phyloP scores from a whole-genome alignment of 1,140 invertebrate species.

The Cylas formicarius region DNA sequence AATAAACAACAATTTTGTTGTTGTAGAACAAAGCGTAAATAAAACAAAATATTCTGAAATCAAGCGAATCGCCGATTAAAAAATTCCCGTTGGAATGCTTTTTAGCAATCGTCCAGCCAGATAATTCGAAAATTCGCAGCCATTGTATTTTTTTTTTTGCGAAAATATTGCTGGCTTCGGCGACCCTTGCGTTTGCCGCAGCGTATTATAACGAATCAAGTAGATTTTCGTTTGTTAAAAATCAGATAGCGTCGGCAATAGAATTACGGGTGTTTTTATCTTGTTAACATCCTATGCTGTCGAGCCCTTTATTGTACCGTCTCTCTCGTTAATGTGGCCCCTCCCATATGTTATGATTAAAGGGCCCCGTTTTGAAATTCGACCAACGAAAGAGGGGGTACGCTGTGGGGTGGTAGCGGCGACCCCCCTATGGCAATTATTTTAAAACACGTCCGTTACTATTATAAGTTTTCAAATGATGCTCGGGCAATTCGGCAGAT shows the following conservation, averaged over 20 bases:
- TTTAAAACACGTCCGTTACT: constrained; percentile 15
- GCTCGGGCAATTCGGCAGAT: constrained; percentile 7
- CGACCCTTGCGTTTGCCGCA: too few species aligned
- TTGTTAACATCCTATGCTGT: constrained; percentile 12
- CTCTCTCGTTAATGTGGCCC: neutral
- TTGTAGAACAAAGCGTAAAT: too few species aligned
- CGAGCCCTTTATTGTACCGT: constrained; percentile 8
- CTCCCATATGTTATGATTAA: constrained; percentile 16
- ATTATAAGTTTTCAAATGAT: constrained; percentile 13
- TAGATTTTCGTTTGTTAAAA: constrained; percentile 13
- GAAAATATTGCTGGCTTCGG: too few species aligned
- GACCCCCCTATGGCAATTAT: constrained; percentile 12
- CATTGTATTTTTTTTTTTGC: too few species aligned
- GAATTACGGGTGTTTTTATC: constrained; percentile 9
- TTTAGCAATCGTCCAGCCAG: too few species aligned
- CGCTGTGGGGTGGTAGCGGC: constrained; percentile 3
- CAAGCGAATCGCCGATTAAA: too few species aligned
- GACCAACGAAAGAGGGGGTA: constrained; percentile 13
- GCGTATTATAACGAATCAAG: constrained; percentile 1
- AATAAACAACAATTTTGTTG: too few species aligned
- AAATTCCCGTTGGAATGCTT: too few species aligned
- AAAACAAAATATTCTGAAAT: too few species aligned
- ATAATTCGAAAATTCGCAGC: too few species aligned
- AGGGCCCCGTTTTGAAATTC: constrained; percentile 4
- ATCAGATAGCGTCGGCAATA: constrained; percentile 7